Evolutionary conservation across 1,140 invertebrate genomes (phyloP), one percentile per base, ranked within the genome.

Genomic region (Halyomorpha halys): DNA sequence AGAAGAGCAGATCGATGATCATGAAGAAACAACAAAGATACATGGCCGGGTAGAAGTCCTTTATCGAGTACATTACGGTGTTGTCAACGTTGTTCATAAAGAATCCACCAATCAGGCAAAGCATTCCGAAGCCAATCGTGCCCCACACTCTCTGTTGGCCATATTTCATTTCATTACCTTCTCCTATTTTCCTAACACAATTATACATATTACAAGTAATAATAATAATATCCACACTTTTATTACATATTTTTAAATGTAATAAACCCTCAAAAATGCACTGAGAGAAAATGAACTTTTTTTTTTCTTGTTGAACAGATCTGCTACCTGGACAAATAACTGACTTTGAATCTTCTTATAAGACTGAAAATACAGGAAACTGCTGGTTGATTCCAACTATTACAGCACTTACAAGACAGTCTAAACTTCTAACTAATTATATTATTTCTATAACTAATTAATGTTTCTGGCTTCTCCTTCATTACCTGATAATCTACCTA

Each of bases 121-220:
- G 80, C 1, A 80, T 67, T 23, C 85, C 85, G 70, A 88, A 90
- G 18, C 87, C 87, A 39, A 84, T 82, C 0, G 87, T 87, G 30
- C 87, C 87, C 85, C 85, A 89, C 1, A 88, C 86, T 49, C 87
- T 75, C 72, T 90, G 87, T 18, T 81, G 79, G 1, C 87, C 87
- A 70, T 89, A 90, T 49, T 82, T 81, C 70, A 82, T 82, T 64
- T 85, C 74, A 9, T 79, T 76, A 14, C 79, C 79, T 44, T 77
- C 75, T 39, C 81, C 82, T 83, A 51, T 54, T 25, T 65, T 51
- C 13, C 47, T 61, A 53, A 23, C 25, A 21, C 18, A 62, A 62
- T 21, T 25, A n/a, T 5, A 23, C n/a, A 23, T 25, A 59, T 18
- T 14, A 59, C 16, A n/a, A n/a, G n/a, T n/a, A n/a, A n/a, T n/a